Base-by-base conservation (phyloP, 2,113 vertebrate genomes). In the Oriolus oriolus region DNA sequence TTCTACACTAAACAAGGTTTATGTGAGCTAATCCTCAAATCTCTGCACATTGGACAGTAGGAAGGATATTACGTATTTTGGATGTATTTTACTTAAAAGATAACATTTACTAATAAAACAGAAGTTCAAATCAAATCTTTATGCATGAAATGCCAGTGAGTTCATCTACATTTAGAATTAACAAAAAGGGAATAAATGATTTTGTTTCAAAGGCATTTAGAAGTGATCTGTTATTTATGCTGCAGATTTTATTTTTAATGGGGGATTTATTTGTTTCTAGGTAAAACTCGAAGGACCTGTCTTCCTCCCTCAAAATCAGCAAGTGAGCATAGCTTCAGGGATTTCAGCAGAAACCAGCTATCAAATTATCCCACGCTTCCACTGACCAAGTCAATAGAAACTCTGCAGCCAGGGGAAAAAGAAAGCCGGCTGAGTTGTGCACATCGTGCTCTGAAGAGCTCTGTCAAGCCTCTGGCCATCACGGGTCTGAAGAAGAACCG, bases 301-400 rank as follows among this genome's bases (percentile, higher is more conserved):
- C 96, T 97, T 39, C 97, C 98, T 15, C 97, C 98, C 49, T 97
- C 97, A 87, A 98, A 98, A 90, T 98, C 98, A 5, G 95, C 98
- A 4, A 96, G 97, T 11, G 98, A 98, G 73, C 98, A 98, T 57
- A 97, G 97, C 80, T 96, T 98, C 73, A 97, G 97, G 88, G 93
- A 97, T 61, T 98, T 98, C 70, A 97, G 82, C 33, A 98, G 97
- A 84, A 98, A 78, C 39, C 98, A 98, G 91, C 98, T 98, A 64
- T 98, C 98, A 50, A 98, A 97, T 97, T 99, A 98, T 92, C 98
- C 99, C 12, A 98, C 98, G 0, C 96, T 99, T 94, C 99, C 99
- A 33, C 96, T 99, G 93, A 98, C 97, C 35, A 97, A 98, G 73
- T 98, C 98, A 16, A 97, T 69, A n/a, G 98, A 98, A 19, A 88